Percentiles rank a stretch among this genome's conserved stretches.
These are phyloP conservation scores for Misgurnus anguillicaudatus DNA, from an alignment of 2,113 vertebrate genomes.

Conservation along the genomic window DNA sequence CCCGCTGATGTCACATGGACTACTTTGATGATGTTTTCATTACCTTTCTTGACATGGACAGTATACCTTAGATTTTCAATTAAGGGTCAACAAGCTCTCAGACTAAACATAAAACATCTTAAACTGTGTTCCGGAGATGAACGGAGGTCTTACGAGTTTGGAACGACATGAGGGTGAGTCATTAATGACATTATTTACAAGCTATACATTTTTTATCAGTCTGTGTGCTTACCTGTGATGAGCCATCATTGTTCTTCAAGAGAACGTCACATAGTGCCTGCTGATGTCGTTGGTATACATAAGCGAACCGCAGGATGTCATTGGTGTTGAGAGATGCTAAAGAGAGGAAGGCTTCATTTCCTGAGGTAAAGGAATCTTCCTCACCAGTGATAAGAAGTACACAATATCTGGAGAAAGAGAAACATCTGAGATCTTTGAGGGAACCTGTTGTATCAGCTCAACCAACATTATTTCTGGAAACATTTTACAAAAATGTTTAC, in stretches of 20 bases:
- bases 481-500: background rate
- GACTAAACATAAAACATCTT: no score
- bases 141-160: background rate
- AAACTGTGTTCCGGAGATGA: no score
- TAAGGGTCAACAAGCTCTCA: no score
- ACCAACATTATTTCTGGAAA: background rate
- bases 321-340: conserved; percentile 86
- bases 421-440: background rate
- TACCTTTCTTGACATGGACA: no score
- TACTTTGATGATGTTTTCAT: no score
- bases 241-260: conserved; percentile 72
- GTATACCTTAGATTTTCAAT: no score
- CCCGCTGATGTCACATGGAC: no score
- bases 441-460: background rate
- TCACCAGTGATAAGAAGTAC: conserved; percentile 85
- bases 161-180: no score
- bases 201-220: no score
- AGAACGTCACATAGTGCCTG: conserved; percentile 80
- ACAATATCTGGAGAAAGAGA: conserved; percentile 82
- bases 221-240: conserved; percentile 70
- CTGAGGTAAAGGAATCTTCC: conserved; percentile 69
- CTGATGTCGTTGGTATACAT: conserved; percentile 84
- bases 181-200: no score
- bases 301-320: conserved; percentile 86
- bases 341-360: conserved; percentile 84